Base-by-base conservation (phyloP, 2,113 vertebrate species). In the Tachuris rubrigastra region DNA sequence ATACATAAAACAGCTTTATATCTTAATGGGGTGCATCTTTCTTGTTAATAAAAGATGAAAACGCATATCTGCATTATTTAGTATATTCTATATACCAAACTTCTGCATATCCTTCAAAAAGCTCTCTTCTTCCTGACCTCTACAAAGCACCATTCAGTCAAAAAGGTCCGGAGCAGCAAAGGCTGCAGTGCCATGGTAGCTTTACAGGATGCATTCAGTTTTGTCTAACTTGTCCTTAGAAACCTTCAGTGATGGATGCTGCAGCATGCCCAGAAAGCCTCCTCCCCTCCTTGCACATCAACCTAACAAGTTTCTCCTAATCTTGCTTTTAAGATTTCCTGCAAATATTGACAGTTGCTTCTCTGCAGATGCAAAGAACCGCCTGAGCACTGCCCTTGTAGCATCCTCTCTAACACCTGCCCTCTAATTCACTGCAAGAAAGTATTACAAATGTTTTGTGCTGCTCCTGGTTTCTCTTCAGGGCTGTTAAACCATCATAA, bases 31-130 rank as follows among this genome's bases (percentile, higher is more conserved):
- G 25, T 46, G 50, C 35, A 67, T 58, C 55, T 33, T 89, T 50
- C 62, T 91, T 37, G 66, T 87, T 96, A 94, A 89, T 82, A 89
- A 96, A 87, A 85, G n/a, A 95, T 62, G 74, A 83, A 87, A 82
- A 78, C 37, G 25, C 12, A 2, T 30, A 41, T 75, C 41, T 91
- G 37, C 74, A 79, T 75, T 69, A 87, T 92, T 78, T 91, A 95
- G 71, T 14, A 33, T 50, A 49, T 23, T 67, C 27, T 63, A 17
- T 14, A 44, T 30, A 69, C 35, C 37, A 10, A 78, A 14, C 5
- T 68, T 31, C 31, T 69, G 24, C 56, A 62, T 10, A 28, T 37
- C 55, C 35, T 80, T 63, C 49, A 66, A 31, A 80, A 62, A 31
- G 18, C 4, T 58, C 17, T 73, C 66, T 50, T 19, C 14, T 74